Percentiles rank a stretch among this genome's conserved stretches.
phyloP scores from a whole-genome alignment of 1,140 invertebrate genomes.

The Cydia amplana region DNA sequence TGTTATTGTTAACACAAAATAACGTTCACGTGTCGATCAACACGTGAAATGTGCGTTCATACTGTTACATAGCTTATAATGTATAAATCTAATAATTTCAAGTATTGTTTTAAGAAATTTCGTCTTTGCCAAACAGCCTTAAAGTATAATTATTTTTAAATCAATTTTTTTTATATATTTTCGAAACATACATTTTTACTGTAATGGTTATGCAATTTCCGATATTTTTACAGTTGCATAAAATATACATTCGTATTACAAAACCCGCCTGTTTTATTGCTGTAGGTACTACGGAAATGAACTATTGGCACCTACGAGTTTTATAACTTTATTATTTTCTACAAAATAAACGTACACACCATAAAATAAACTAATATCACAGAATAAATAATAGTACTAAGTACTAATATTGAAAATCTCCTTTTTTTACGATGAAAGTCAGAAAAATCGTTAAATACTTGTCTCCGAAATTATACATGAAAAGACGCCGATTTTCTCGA shows the following conservation, averaged over 20 bases:
- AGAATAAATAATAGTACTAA: too few species aligned
- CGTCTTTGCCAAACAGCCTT: not conserved
- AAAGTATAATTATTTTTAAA: not conserved
- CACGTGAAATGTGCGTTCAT: not conserved
- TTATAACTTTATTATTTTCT: too few species aligned
- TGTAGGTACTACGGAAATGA: not conserved
- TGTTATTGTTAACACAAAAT: not conserved
- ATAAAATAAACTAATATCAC: too few species aligned
- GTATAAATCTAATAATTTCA: not conserved
- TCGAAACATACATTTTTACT: not conserved
- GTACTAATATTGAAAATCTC: too few species aligned
- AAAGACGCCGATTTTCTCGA: too few species aligned
- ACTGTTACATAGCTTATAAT: not conserved
- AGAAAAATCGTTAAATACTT: too few species aligned
- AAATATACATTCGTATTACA: not conserved
- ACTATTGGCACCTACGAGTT: too few species aligned
- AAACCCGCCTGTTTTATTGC: not conserved
- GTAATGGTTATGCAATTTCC: not conserved
- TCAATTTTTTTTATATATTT: not conserved
- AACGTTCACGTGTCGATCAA: not conserved
- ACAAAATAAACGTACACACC: too few species aligned
- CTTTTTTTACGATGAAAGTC: too few species aligned
- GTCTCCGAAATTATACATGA: too few species aligned
- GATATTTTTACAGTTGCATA: conserved; percentile 4
- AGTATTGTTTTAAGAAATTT: not conserved